Percentiles rank a stretch among this genome's conserved stretches.
phyloP scores from a whole-genome alignment of 2,113 vertebrate genomes.

The Morone saxatilis region DNA sequence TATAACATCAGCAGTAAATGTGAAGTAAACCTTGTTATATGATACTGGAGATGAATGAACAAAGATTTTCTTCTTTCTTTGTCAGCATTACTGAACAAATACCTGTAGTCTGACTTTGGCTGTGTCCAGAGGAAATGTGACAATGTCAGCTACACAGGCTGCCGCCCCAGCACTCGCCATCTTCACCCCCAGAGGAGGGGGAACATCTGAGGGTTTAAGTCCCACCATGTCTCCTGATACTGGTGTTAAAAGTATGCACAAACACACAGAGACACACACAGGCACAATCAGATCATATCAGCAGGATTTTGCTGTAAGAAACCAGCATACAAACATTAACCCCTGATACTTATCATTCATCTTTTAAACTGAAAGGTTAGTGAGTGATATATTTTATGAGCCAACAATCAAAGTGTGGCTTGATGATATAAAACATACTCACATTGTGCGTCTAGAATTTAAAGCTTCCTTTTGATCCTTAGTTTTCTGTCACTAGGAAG shows the following conservation, averaged over 20 bases:
- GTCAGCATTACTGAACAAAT: conserved; percentile 11
- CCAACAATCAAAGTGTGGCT: background rate
- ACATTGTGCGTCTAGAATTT: conserved; percentile 46
- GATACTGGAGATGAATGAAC: background rate
- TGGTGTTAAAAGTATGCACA: background rate
- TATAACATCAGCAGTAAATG: background rate
- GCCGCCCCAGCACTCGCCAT: conserved; percentile 88
- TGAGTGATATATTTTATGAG: conserved; percentile 14
- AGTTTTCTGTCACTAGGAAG: conserved; percentile 11
- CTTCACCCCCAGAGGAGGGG: conserved; percentile 86
- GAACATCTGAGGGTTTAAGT: conserved; percentile 84
- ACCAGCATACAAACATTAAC: conserved; percentile 6
- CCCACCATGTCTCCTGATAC: conserved; percentile 84
- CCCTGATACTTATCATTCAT: background rate
- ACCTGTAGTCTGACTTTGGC: conserved; percentile 88
- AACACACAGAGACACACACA: conserved; percentile 13
- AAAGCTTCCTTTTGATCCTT: conserved; percentile 34
- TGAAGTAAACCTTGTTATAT: background rate
- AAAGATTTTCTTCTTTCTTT: background rate
- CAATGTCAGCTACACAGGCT: conserved; percentile 88
- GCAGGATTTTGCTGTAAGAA: background rate
- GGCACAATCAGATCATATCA: too few species aligned
- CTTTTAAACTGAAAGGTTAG: background rate
- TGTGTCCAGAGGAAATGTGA: conserved; percentile 91
- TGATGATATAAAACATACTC: conserved; percentile 51